A percentile compares a stretch with the other conserved stretches of the same genome.
These are phyloP conservation scores for Cryptophagus acutangulus DNA, from an alignment of 2,888 invertebrate genomes.

Conservation along the genomic window DNA sequence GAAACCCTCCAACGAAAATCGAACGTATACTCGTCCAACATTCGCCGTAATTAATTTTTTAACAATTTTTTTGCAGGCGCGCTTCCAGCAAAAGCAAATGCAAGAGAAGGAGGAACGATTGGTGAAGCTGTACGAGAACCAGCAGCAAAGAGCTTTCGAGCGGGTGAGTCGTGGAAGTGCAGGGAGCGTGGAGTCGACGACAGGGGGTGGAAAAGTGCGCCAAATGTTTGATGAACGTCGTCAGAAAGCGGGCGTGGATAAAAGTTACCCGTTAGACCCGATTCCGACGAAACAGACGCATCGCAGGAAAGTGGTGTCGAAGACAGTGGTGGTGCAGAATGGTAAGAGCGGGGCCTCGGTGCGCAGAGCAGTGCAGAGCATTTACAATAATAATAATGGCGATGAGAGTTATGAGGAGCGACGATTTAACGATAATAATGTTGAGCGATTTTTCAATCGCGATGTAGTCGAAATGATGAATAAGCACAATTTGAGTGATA, in stretches of 20 bases:
- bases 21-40: slow-evolving; percentile 16
- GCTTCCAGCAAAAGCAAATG: slow-evolving; percentile 77
- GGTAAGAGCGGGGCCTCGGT: slow-evolving; percentile 45
- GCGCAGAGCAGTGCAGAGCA: slow-evolving; percentile 41
- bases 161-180: slow-evolving; percentile 53
- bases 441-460: slow-evolving; percentile 21
- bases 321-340: slow-evolving; percentile 42
- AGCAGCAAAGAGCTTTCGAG: slow-evolving; percentile 62
- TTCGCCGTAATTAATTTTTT: neutral
- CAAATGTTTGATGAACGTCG: slow-evolving; percentile 83
- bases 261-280: slow-evolving; percentile 76
- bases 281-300: slow-evolving; percentile 50
- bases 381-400: slow-evolving; percentile 42
- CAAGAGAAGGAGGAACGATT: slow-evolving; percentile 76
- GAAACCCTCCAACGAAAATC: slow-evolving; percentile 42
- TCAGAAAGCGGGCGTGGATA: slow-evolving; percentile 70
- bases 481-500: slow-evolving; percentile 44
- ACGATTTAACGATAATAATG: slow-evolving; percentile 26
- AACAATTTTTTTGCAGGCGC: slow-evolving; percentile 58
- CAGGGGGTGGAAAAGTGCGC: slow-evolving; percentile 56
- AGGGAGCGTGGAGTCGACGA: slow-evolving; percentile 45
- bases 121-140: slow-evolving; percentile 63
- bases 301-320: slow-evolving; percentile 42
- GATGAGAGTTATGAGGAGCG: slow-evolving; percentile 41
- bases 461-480: slow-evolving; percentile 46